phyloP scores from a whole-genome alignment of 2,888 invertebrate genomes.

The Hemithea aestivaria region DNA sequence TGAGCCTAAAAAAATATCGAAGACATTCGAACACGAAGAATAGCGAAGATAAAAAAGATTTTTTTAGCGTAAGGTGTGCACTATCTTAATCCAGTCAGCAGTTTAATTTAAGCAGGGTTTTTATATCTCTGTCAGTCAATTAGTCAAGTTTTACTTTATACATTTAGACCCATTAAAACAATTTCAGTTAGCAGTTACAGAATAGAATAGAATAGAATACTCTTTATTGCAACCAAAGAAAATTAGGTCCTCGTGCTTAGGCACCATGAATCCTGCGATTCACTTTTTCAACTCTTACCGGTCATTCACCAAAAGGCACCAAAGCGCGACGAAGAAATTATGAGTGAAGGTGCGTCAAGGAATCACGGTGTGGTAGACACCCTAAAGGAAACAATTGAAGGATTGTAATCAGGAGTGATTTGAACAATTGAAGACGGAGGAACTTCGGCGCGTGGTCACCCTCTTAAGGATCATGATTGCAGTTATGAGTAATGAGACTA shows the following conservation, averaged over 20 bases:
- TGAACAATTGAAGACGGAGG: constrained; percentile 52
- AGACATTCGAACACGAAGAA: no score
- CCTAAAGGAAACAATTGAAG: constrained; percentile 52
- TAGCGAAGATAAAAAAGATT: no score
- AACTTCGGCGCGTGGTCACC: constrained; percentile 58
- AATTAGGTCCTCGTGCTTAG: constrained; percentile 44
- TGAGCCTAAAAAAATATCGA: no score
- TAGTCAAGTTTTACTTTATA: no score
- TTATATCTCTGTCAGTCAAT: no score
- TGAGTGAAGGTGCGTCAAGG: constrained; percentile 71
- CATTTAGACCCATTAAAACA: no score
- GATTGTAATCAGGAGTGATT: constrained; percentile 46
- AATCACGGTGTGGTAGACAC: constrained; percentile 70
- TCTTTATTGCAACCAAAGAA: no score
- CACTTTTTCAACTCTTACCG: constrained; percentile 67
- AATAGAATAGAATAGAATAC: no score
- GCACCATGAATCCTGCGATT: constrained; percentile 74
- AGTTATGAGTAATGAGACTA: constrained; percentile 22
- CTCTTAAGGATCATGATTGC: constrained; percentile 52
- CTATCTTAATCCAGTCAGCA: no score
- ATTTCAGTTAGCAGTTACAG: no score
- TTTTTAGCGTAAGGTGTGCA: no score
- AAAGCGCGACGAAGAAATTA: constrained; percentile 62
- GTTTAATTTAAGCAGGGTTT: no score
- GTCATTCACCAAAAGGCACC: constrained; percentile 72